These are phyloP conservation scores for Rostratula benghalensis DNA, from an alignment of 2,113 vertebrate genomes.

Conservation along the genomic window DNA sequence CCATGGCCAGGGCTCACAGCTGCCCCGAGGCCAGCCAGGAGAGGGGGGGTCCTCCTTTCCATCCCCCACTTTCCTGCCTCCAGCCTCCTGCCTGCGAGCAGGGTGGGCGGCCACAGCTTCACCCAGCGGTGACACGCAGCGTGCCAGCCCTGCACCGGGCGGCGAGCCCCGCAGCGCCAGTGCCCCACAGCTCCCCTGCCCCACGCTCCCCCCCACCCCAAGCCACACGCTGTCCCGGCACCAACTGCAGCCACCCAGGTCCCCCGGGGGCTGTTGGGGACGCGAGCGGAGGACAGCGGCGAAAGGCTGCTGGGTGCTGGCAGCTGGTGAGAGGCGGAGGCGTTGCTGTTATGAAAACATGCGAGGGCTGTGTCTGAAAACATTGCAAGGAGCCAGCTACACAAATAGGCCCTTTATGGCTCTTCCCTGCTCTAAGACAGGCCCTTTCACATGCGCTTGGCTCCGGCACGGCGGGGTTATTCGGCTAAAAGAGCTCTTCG, in stretches of 20 bases:
- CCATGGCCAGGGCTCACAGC: not conserved
- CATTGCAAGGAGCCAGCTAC: slow-evolving; percentile 41
- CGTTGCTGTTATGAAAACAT: slow-evolving; percentile 61
- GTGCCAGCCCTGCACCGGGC: not conserved
- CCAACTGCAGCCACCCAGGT: fast-evolving
- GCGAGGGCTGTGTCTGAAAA: slow-evolving; percentile 61
- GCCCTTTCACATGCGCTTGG: not conserved
- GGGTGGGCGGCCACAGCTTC: not conserved
- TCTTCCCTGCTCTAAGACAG: slow-evolving; percentile 1
- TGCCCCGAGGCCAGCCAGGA: not conserved
- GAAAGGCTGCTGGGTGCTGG: not conserved
- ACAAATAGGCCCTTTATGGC: slow-evolving; percentile 46
- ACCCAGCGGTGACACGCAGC: fast-evolving
- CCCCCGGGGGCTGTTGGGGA: fast-evolving
- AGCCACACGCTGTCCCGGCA: fast-evolving
- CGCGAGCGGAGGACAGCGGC: not conserved
- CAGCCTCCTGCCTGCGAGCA: no score
- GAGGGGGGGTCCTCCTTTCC: not conserved
- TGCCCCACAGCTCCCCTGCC: fast-evolving
- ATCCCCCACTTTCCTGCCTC: fast-evolving
- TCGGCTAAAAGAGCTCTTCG: not conserved
- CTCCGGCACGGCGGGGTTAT: not conserved
- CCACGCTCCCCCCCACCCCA: fast-evolving
- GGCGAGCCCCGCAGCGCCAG: fast-evolving
- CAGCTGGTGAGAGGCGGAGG: slow-evolving; percentile 37